Evolutionary conservation across 1,140 invertebrate genomes (phyloP).

Genomic region (Babylonia areolata): DNA sequence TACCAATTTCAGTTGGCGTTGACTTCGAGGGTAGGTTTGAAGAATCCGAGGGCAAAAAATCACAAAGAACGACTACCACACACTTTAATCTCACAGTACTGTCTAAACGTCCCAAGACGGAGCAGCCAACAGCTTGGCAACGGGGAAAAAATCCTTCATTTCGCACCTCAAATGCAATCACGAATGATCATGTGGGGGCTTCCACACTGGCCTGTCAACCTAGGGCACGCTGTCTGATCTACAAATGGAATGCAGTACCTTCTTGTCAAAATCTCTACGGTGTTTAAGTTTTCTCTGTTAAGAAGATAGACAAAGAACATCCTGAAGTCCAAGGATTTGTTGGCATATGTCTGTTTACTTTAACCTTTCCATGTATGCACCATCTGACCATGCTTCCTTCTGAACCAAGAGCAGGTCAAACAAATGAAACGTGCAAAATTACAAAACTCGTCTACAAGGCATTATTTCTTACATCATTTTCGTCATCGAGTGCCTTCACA

Average conservation of each 20-base stretch:
- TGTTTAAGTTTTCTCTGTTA: no score
- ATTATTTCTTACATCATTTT: slow-evolving; percentile 81
- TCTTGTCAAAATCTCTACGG: not conserved
- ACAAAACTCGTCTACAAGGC: slow-evolving; percentile 10
- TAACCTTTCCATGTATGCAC: not conserved
- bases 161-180: slow-evolving; percentile 5
- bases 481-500: slow-evolving; percentile 80
- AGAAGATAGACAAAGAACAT: no score
- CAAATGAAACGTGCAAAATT: slow-evolving; percentile 31
- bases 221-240: not conserved
- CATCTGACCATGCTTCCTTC: slow-evolving; percentile 37
- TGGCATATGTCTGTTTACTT: no score
- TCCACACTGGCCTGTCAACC: not conserved
- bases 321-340: no score
- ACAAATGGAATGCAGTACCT: no score
- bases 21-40: no score
- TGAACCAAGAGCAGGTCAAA: slow-evolving; percentile 22
- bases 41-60: no score
- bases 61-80: no score
- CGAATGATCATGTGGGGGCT: not conserved
- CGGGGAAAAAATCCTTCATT: not conserved
- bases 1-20: no score
- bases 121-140: not conserved
- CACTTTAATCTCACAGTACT: no score
- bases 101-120: not conserved